A percentile compares a stretch with the other conserved stretches of the same genome.
phyloP scores from a whole-genome alignment of 1,140 invertebrate genomes.

The Acyrthosiphon pisum region DNA sequence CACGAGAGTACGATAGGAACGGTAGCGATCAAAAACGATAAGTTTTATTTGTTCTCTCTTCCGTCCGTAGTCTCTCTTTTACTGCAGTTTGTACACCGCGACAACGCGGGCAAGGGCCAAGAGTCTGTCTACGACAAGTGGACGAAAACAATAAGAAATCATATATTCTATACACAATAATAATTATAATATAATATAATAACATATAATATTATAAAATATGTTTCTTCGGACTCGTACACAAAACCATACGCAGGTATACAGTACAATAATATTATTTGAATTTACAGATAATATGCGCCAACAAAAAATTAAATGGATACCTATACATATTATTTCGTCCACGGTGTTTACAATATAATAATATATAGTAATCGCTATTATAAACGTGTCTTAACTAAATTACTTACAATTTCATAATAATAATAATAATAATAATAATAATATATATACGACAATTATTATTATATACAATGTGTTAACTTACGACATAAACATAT shows the following conservation, averaged over 20 bases:
- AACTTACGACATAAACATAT: neutral
- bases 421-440: neutral
- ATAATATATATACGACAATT: neutral
- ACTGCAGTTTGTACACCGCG: neutral
- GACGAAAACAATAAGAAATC: neutral
- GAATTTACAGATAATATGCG: constrained; percentile 6
- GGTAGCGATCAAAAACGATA: neutral
- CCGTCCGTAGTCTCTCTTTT: neutral
- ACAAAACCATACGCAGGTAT: neutral
- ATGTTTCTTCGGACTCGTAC: neutral
- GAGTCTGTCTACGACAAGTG: neutral
- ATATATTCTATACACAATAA: neutral
- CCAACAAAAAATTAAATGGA: neutral
- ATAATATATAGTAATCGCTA: neutral
- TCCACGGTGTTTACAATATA: neutral
- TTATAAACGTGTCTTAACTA: neutral
- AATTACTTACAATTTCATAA: neutral
- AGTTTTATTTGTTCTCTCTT: neutral
- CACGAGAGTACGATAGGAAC: neutral
- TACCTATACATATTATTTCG: neutral
- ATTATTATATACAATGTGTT: constrained; percentile 4
- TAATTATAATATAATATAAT: neutral
- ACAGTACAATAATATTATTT: neutral
- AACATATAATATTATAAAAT: neutral
- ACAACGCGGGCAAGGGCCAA: neutral